These are phyloP conservation scores for Origma solitaria DNA, from an alignment of 2,113 vertebrate genomes.

Conservation along the genomic window DNA sequence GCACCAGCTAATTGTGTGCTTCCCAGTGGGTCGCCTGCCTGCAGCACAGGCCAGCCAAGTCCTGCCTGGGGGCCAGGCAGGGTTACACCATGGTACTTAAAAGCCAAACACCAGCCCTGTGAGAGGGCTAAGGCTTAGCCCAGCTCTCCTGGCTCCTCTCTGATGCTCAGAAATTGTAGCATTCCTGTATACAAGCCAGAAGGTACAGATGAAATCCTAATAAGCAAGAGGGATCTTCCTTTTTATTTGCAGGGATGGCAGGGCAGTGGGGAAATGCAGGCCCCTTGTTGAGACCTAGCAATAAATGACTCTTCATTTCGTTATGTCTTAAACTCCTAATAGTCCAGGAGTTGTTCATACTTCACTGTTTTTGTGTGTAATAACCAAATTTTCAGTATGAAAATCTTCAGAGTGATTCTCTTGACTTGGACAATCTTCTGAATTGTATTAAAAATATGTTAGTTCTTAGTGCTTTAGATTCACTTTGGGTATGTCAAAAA, in stretches of 20 bases:
- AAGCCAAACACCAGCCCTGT: neutral
- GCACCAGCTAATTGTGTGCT: neutral
- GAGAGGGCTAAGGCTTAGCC: neutral
- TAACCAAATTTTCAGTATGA: neutral
- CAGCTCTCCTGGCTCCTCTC: neutral
- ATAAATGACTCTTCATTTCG: constrained; percentile 18
- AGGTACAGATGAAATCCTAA: neutral
- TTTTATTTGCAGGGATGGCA: neutral
- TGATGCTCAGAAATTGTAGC: neutral
- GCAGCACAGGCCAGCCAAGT: neutral
- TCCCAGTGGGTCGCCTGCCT: neutral
- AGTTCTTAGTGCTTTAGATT: constrained; percentile 47
- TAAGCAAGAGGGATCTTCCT: fast-evolving
- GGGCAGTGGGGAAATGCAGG: neutral
- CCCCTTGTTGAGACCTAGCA: constrained; percentile 7
- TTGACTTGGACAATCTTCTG: constrained; percentile 47
- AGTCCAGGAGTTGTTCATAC: neutral
- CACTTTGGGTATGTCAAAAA: constrained; percentile 42
- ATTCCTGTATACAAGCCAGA: neutral
- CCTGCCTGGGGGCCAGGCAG: neutral
- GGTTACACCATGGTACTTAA: fast-evolving
- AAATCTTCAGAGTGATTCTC: constrained; percentile 40
- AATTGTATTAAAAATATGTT: constrained; percentile 23
- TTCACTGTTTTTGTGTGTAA: neutral
- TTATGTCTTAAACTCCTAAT: neutral